A percentile compares a stretch with the other conserved stretches of the same genome.
Evolutionary conservation across 2,113 vertebrate genomes (phyloP).

Genomic region (Irena cyanogastra): DNA sequence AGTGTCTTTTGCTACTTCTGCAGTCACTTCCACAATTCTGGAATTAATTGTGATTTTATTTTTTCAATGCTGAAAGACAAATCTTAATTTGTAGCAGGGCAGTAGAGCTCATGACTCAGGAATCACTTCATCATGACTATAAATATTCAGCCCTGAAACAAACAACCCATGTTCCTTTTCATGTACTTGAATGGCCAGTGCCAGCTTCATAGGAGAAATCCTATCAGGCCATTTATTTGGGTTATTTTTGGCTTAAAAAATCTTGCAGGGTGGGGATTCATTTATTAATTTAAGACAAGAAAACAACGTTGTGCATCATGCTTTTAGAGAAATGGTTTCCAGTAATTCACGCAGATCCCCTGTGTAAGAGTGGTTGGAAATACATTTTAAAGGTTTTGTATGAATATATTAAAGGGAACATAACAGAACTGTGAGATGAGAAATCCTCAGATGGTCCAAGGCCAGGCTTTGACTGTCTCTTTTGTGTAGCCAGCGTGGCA

Average conservation of each 20-base stretch:
- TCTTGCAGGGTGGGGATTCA: not conserved
- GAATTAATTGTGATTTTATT: constrained; percentile 6
- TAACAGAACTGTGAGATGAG: not conserved
- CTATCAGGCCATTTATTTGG: not conserved
- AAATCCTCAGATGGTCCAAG: not conserved
- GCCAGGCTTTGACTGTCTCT: not conserved
- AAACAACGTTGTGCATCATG: not conserved
- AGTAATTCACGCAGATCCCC: not conserved
- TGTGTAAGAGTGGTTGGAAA: not conserved
- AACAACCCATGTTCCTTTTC: not conserved
- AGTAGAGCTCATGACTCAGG: constrained; percentile 12
- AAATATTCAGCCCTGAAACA: constrained; percentile 29
- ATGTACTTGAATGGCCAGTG: not conserved
- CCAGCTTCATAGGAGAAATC: not conserved
- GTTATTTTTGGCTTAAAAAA: not conserved
- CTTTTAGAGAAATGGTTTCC: not conserved
- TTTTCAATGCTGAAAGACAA: not conserved
- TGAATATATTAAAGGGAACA: not conserved
- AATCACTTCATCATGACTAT: constrained; percentile 17
- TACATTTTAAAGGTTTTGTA: not conserved
- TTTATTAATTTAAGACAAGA: not conserved
- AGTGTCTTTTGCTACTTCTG: not conserved
- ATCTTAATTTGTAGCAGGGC: constrained; percentile 12
- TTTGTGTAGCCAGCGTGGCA: not conserved
- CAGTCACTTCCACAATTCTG: not conserved